phyloP scores from a whole-genome alignment of 2,888 invertebrate species.

The Macrosiphum euphorbiae region DNA sequence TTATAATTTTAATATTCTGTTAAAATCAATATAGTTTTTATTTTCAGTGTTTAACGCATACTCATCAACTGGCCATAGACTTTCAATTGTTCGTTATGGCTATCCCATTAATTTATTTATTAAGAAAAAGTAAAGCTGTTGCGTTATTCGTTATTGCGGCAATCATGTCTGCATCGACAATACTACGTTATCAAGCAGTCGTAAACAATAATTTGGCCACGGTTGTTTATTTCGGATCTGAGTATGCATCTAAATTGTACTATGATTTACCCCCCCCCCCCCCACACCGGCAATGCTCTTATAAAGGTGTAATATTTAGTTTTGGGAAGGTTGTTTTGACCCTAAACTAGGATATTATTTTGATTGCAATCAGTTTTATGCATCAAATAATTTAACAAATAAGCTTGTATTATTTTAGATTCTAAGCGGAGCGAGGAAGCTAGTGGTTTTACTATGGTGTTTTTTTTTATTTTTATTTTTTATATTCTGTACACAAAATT shows the following conservation, averaged over 20 bases:
- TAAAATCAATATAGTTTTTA: conserved; percentile 46
- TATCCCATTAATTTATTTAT: conserved; percentile 72
- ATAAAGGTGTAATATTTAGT: background rate
- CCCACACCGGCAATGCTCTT: background rate
- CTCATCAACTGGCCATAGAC: conserved; percentile 75
- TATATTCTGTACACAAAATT: too few relatives aligned
- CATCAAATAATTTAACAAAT: background rate
- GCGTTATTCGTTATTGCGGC: conserved; percentile 71
- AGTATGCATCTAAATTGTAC: conserved; percentile 71
- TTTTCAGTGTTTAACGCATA: conserved; percentile 75
- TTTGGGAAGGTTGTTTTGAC: too few relatives aligned
- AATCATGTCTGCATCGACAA: conserved; percentile 72
- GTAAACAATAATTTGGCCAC: conserved; percentile 73
- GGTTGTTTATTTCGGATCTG: conserved; percentile 74
- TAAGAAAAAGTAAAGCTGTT: conserved; percentile 72
- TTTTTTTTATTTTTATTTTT: too few relatives aligned
- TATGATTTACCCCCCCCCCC: background rate
- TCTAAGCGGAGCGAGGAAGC: too few relatives aligned
- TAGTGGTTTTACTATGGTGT: too few relatives aligned
- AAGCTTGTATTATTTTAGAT: too few relatives aligned
- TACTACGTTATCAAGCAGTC: conserved; percentile 72
- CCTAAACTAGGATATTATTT: background rate
- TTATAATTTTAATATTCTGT: background rate
- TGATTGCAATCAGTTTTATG: background rate
- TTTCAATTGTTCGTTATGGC: conserved; percentile 75